Base-by-base conservation (phyloP, 2,888 invertebrate genomes). In the Drosophila affinis region DNA sequence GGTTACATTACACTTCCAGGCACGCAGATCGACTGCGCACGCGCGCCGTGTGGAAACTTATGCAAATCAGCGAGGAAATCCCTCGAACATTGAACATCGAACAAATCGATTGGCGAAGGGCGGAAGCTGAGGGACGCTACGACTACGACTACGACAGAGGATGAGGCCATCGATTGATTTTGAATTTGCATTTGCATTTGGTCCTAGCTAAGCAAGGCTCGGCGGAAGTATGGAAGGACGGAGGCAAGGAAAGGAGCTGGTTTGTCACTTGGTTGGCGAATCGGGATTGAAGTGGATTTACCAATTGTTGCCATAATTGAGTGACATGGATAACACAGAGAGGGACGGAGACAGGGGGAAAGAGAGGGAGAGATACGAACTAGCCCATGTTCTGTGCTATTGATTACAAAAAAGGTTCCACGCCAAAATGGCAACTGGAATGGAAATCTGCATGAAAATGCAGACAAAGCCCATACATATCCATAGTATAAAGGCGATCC, bases 251-350 rank as follows among this genome's bases (percentile, higher is more conserved):
- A 71, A 71, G 71, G 65, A 72, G 64, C 65, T 53, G 77, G 77
- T 78, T 81, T 88, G 87, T 88, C 78, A 78, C 71, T 84, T 84
- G 78, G 88, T 87, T 84, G 75, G 81, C 81, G 79, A 84, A 82
- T 78, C 65, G 71, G 76, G 84, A 75, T 70, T 77, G 77, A 79
- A 82, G 81, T 79, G 76, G 83, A 89, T 77, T 89, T 85, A 75
- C 75, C 86, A 89, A 89, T 89, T 87, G 82, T 89, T 80, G 76
- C 78, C 79, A 81, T 81, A 88, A 88, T 84, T 86, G 88, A 88
- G 82, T 88, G 81, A 81, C 87, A 87, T 82, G 86, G 76, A 84
- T 78, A 73, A 72, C 53, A 49, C 55, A 57, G 64, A 61, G 59
- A 58, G 54, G 52, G 34, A 39, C 45, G 34, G 80, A 75, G 3